Evolutionary conservation across 1,140 invertebrate genomes (phyloP).

Genomic region (Bicyclus anynana): DNA sequence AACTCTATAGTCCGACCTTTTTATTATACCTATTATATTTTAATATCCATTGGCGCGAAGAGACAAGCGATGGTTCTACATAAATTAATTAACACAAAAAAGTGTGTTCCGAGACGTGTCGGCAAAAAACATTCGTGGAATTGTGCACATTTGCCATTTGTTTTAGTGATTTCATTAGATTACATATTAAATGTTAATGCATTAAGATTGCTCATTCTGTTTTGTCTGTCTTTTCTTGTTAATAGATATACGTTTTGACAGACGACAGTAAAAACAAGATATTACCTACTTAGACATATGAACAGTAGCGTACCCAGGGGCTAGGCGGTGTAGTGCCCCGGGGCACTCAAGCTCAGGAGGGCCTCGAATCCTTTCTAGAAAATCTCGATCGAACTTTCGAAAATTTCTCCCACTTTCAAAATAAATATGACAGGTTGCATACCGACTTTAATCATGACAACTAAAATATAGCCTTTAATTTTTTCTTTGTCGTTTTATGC

Average conservation of each 20-base stretch:
- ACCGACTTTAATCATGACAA: too few species aligned
- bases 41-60: background rate
- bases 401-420: too few species aligned
- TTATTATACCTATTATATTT: background rate
- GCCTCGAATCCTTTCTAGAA: too few species aligned
- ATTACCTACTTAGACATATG: too few species aligned
- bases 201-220: background rate
- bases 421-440: too few species aligned
- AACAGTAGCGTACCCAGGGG: too few species aligned
- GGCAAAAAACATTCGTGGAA: background rate
- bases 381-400: too few species aligned
- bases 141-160: background rate
- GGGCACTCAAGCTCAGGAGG: too few species aligned
- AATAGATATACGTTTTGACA: background rate
- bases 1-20: background rate
- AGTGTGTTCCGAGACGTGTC: background rate
- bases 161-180: background rate
- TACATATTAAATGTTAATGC: background rate
- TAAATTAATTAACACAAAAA: conserved; percentile 6
- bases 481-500: too few species aligned
- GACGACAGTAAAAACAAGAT: background rate
- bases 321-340: too few species aligned
- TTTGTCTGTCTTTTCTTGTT: background rate
- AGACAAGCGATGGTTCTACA: background rate
- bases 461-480: too few species aligned